Evolutionary conservation across 2,888 invertebrate species (phyloP).

Genomic region (Ennomos erosarius): DNA sequence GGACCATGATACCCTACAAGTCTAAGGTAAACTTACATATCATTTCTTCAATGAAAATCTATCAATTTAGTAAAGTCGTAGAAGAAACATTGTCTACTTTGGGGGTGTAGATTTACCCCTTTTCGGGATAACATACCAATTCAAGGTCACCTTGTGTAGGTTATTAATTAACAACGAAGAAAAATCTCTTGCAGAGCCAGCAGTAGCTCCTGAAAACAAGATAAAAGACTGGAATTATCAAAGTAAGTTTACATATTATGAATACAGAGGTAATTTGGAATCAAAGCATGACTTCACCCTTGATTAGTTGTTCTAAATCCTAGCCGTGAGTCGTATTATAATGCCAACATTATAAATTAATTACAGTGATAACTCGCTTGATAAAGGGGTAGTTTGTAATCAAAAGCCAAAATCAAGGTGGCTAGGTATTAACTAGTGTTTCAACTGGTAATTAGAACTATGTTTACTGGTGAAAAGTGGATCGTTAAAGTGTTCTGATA

Average conservation of each 20-base stretch:
- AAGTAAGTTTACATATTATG: constrained; percentile 44
- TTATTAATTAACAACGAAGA: neutral
- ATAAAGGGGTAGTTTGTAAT: constrained; percentile 11
- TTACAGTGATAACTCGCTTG: constrained; percentile 8
- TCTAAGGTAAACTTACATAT: too few relatives aligned
- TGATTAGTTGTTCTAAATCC: constrained; percentile 25
- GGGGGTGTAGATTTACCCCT: too few relatives aligned
- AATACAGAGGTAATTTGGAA: constrained; percentile 33
- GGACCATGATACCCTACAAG: too few relatives aligned
- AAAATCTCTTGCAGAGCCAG: neutral
- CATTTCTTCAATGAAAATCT: too few relatives aligned
- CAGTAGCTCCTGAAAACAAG: neutral
- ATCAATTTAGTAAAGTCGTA: too few relatives aligned
- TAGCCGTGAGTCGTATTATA: constrained; percentile 23
- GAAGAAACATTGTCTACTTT: too few relatives aligned
- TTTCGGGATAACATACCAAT: too few relatives aligned
- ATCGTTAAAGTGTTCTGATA: too few relatives aligned
- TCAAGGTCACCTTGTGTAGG: too few relatives aligned
- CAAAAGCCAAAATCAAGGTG: neutral
- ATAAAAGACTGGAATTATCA: constrained; percentile 45
- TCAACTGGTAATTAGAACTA: too few relatives aligned
- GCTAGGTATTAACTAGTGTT: constrained; percentile 7
- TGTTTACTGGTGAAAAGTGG: too few relatives aligned
- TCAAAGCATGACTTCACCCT: constrained; percentile 22
- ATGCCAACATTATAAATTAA: constrained; percentile 24